Conservation (phyloP, 2,113 vertebrate species). For the Podarcis raffonei region DNA sequence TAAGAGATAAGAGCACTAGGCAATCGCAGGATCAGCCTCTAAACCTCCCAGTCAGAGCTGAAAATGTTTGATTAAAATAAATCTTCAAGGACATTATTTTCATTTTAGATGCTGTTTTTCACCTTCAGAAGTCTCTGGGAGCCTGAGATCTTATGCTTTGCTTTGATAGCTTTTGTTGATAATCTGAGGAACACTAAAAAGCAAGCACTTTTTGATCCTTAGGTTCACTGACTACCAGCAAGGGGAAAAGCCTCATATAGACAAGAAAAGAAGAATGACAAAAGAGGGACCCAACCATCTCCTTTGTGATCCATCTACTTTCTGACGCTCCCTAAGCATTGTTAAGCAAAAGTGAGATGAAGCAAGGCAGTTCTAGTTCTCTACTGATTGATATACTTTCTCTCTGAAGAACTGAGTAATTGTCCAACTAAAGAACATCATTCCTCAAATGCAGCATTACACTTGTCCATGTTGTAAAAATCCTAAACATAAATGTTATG, state of each 20-base stretch:
- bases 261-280: not conserved
- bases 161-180: not conserved
- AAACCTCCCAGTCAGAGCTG: not conserved
- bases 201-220: not conserved
- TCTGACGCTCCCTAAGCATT: conserved; percentile 19
- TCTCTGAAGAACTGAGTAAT: not conserved
- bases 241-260: not conserved
- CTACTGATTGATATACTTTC: not conserved
- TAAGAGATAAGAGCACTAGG: not conserved
- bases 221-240: not conserved
- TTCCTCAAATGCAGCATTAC: not conserved
- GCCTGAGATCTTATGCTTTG: conserved; percentile 3
- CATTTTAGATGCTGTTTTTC: conserved; percentile 23
- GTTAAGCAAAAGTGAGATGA: not conserved
- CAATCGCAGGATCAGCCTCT: not conserved
- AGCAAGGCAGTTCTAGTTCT: not conserved
- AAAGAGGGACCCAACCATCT: not conserved
- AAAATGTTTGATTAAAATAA: conserved; percentile 23
- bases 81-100: conserved; percentile 18
- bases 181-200: conserved; percentile 2
- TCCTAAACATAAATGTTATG: not conserved
- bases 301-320: fast-evolving
- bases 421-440: not conserved
- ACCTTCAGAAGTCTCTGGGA: conserved; percentile 22
- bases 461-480: not conserved